Evolutionary conservation across 1,140 invertebrate genomes (phyloP).

Genomic region (Lasaia peninsularis): DNA sequence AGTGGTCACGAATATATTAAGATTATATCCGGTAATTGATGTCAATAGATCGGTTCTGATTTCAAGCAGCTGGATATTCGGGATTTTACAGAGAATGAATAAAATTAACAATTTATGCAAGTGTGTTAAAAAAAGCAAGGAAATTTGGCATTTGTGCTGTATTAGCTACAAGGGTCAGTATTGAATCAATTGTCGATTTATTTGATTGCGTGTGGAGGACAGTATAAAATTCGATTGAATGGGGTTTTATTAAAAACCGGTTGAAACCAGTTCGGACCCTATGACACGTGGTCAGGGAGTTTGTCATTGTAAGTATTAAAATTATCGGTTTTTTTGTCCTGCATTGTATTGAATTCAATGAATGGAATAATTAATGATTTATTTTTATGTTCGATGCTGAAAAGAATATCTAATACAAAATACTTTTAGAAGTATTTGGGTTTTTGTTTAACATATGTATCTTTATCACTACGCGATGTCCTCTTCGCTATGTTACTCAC

Average conservation of each 20-base stretch:
- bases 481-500: too few relatives aligned
- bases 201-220: constrained; percentile 28
- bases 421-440: too few relatives aligned
- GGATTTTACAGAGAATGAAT: constrained; percentile 38
- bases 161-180: neutral
- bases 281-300: constrained; percentile 60
- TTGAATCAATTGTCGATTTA: constrained; percentile 1
- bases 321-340: constrained; percentile 61
- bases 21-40: neutral
- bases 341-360: constrained; percentile 32
- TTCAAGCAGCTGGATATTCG: constrained; percentile 56
- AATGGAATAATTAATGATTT: constrained; percentile 37
- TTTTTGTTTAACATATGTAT: too few relatives aligned
- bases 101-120: constrained; percentile 11
- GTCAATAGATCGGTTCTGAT: constrained; percentile 62
- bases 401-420: constrained; percentile 8
- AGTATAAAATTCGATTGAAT: constrained; percentile 61
- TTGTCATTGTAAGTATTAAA: constrained; percentile 61
- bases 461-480: too few relatives aligned
- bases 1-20: too few relatives aligned
- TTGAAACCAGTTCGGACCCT: constrained; percentile 56
- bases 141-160: neutral
- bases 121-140: neutral
- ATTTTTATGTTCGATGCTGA: constrained; percentile 38
- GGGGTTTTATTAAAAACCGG: constrained; percentile 62